Conservation (phyloP, 1,140 invertebrate species). For the Nebria ingens region DNA sequence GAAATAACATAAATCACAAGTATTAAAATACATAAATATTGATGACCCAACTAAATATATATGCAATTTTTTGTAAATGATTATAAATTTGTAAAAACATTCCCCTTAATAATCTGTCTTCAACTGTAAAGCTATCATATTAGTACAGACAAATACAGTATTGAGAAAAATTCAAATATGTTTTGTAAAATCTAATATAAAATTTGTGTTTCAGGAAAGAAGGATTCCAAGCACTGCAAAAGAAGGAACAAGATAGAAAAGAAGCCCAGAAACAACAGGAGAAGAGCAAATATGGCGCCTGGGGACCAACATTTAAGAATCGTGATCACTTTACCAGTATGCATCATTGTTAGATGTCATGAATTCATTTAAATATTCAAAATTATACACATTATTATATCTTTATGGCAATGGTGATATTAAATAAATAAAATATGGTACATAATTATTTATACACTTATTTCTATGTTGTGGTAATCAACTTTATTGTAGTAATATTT, state of each 20-base stretch:
- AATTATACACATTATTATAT: no score
- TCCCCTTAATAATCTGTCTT: no score
- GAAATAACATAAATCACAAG: no score
- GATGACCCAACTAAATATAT: no score
- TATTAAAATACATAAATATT: no score
- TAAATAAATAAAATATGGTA: neutral
- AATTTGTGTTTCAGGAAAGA: constrained; percentile 36
- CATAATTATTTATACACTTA: neutral
- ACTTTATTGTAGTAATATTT: neutral
- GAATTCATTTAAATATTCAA: constrained; percentile 13
- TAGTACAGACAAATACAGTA: no score
- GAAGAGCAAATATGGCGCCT: constrained; percentile 47
- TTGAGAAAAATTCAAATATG: constrained; percentile 14
- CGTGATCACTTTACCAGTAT: constrained; percentile 56
- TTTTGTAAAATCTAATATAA: no score
- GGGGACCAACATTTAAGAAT: constrained; percentile 61
- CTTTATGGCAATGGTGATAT: constrained; percentile 5
- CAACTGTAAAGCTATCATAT: no score
- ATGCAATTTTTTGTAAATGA: no score
- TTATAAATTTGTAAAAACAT: no score
- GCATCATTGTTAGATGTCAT: constrained; percentile 46
- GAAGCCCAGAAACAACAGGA: constrained; percentile 33
- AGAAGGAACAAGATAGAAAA: constrained; percentile 26
- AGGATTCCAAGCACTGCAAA: constrained; percentile 27
- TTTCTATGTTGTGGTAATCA: neutral